A percentile compares a stretch with the other conserved stretches of the same genome.
Evolutionary conservation across 2,888 invertebrate species (phyloP).

Genomic region (Anorthoa munda): DNA sequence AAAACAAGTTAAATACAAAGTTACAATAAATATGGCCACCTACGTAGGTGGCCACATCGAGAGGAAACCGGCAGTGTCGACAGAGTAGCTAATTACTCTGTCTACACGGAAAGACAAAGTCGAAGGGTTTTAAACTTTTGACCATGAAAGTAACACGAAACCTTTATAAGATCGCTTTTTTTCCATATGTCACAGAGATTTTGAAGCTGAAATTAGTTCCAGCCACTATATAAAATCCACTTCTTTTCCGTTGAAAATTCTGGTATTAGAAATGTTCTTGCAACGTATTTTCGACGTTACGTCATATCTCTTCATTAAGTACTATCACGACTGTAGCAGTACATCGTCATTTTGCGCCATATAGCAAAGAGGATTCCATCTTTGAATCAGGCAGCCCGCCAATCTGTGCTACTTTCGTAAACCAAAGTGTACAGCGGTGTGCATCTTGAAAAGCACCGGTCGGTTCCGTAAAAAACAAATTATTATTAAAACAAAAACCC

Average conservation of each 20-base stretch:
- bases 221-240: not conserved
- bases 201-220: not conserved
- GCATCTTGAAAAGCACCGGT: not conserved
- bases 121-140: too few species aligned
- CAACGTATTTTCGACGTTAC: not conserved
- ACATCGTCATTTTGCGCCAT: slow-evolving; percentile 24
- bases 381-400: not conserved
- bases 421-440: not conserved
- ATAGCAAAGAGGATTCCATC: slow-evolving; percentile 19
- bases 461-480: too few species aligned
- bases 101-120: too few species aligned
- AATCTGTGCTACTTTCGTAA: not conserved
- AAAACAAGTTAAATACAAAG: too few species aligned
- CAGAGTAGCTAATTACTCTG: too few species aligned
- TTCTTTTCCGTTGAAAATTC: not conserved
- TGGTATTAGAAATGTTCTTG: not conserved
- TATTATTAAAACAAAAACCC: too few species aligned
- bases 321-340: not conserved
- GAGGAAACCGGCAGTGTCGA: too few species aligned
- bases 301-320: not conserved
- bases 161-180: too few species aligned
- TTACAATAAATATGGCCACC: too few species aligned
- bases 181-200: not conserved
- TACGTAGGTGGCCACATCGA: too few species aligned
- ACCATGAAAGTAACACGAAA: too few species aligned